Percentiles rank a stretch among this genome's conserved stretches.
These are phyloP conservation scores for Mobula birostris DNA, from an alignment of 2,113 vertebrate species.

Conservation along the genomic window DNA sequence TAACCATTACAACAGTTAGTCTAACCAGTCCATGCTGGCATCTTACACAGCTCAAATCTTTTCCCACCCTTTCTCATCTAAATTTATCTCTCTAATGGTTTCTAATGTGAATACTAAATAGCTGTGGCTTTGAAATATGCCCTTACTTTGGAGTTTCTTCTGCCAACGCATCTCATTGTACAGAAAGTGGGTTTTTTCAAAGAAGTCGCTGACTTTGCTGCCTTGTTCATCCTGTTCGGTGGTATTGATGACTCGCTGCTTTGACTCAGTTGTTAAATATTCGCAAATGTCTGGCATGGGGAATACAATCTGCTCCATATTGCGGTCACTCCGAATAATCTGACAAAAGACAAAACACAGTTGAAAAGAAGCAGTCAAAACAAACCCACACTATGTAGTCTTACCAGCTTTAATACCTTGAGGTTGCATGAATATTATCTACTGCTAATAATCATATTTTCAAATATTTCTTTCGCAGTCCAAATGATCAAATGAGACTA, in stretches of 20 bases:
- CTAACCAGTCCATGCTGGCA: no score
- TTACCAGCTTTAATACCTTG: neutral
- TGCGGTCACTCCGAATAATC: conserved; percentile 91
- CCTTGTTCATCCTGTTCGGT: conserved; percentile 96
- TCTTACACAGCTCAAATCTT: no score
- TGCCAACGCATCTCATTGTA: conserved; percentile 99
- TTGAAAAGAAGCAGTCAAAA: neutral
- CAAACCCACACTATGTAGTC: neutral
- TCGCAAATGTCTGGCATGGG: conserved; percentile 88
- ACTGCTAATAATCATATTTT: neutral
- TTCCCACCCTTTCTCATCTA: no score
- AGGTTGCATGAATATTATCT: neutral
- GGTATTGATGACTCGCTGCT: conserved; percentile 81
- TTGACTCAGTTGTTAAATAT: conserved; percentile 88
- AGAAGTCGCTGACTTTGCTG: conserved; percentile 97
- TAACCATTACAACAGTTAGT: no score
- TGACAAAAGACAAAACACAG: conserved; percentile 44
- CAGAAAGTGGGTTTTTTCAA: conserved; percentile 85
- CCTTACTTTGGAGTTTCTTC: conserved; percentile 89
- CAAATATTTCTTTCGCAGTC: neutral
- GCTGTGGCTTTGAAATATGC: neutral
- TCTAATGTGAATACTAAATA: no score
- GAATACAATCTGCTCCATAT: conserved; percentile 98
- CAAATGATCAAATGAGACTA: neutral
- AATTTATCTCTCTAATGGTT: no score